These are phyloP conservation scores for Mylabris phalerata DNA, from an alignment of 1,140 invertebrate genomes.

Conservation along the genomic window DNA sequence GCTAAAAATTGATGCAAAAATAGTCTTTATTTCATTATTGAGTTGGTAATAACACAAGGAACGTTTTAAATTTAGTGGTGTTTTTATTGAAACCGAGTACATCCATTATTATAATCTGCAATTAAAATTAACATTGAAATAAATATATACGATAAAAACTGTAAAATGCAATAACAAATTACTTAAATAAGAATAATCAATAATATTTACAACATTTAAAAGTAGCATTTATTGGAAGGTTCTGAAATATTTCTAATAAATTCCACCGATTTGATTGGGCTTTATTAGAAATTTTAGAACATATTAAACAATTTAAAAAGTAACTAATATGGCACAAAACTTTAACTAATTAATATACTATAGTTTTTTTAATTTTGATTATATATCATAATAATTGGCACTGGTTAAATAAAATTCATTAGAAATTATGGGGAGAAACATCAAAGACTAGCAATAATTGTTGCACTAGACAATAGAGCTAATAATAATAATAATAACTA, in stretches of 20 bases:
- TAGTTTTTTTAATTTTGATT: no score
- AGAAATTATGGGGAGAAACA: no score
- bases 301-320: not conserved
- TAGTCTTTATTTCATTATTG: no score
- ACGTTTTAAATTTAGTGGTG: no score
- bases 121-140: slow-evolving; percentile 21
- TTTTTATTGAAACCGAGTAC: not conserved
- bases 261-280: no score
- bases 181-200: slow-evolving; percentile 1
- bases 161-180: slow-evolving; percentile 23
- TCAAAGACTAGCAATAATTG: no score
- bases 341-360: not conserved
- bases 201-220: slow-evolving; percentile 3
- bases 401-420: not conserved
- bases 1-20: no score
- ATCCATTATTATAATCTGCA: slow-evolving; percentile 12
- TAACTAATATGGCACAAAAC: slow-evolving; percentile 15
- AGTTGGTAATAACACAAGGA: no score
- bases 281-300: not conserved
- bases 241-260: no score
- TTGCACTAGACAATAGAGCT: no score
- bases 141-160: slow-evolving; percentile 27
- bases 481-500: not conserved
- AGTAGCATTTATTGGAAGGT: no score
- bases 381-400: slow-evolving; percentile 9